These are phyloP conservation scores for Drosophila affinis DNA, from an alignment of 2,888 invertebrate genomes.

Conservation along the genomic window DNA sequence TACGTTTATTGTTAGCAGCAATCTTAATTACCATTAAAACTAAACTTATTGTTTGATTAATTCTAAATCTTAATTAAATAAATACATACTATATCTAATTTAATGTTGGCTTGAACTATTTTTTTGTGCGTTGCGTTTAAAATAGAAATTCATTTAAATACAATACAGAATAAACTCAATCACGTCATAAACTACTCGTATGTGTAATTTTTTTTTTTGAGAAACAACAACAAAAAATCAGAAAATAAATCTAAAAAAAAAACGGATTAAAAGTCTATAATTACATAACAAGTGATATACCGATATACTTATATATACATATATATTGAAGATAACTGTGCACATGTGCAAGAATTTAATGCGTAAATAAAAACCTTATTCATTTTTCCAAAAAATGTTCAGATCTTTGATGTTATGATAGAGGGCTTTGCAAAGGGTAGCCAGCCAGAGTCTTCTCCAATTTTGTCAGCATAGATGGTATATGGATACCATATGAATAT, in stretches of 20 bases:
- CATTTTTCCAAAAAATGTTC: constrained; percentile 50
- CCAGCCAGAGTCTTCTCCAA: too few species aligned
- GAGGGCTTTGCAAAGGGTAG: too few species aligned
- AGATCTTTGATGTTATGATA: too few species aligned
- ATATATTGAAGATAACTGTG: constrained; percentile 34
- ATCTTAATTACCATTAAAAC: constrained; percentile 61
- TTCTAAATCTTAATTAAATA: constrained; percentile 66
- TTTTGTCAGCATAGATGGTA: too few species aligned
- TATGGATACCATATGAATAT: too few species aligned
- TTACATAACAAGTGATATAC: constrained; percentile 60
- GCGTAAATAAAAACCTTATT: constrained; percentile 64
- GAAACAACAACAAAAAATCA: constrained; percentile 11
- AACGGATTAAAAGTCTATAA: constrained; percentile 34
- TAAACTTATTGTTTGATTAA: constrained; percentile 75
- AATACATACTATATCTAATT: constrained; percentile 52
- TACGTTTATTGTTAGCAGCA: constrained; percentile 55
- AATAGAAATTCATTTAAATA: constrained; percentile 68
- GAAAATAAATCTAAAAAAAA: constrained; percentile 1
- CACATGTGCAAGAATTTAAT: constrained; percentile 34
- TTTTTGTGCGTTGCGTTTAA: constrained; percentile 75
- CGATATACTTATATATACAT: constrained; percentile 43
- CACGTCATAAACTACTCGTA: constrained; percentile 49
- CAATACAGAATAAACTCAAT: constrained; percentile 63
- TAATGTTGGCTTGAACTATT: constrained; percentile 68
- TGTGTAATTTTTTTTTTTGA: constrained; percentile 45